Base-by-base conservation (phyloP, 2,888 invertebrate genomes). In the Neoascia interrupta region DNA sequence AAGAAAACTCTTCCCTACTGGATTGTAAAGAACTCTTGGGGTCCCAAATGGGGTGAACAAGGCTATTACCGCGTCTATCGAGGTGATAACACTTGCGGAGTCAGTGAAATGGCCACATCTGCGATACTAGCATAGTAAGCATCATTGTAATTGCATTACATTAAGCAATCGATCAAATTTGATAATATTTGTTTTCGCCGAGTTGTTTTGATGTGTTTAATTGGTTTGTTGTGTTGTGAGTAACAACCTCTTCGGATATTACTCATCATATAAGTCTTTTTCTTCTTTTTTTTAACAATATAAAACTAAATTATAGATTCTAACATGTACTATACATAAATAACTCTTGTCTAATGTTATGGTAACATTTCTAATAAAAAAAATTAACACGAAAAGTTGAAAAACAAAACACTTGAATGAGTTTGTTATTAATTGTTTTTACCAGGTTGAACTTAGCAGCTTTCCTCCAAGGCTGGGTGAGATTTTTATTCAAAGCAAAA, bases 21-120 rank as follows among this genome's bases (percentile, higher is more conserved):
- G 98, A 94, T 94, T 76, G 91, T 98, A 23, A 98, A 98, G 91
- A 98, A 98, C 89, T 97, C 97, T 8, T 98, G 98, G 98, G 97
- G 98, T 53, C 87, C 90, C 28, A 89, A 89, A 18, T 98, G 97
- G 97, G 98, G 98, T 34, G 97, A 97, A 88, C 93, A 95, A 90
- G 98, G 98, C 1, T 98, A 98, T 88, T 98, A 97, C 88, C 91
- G 96, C 82, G 94, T 98, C 63, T 99, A 94, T 88, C 92, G 98
- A 69, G 99, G 99, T 8, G 97, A 95, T 86, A 97, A 98, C 68
- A 96, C 96, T 13, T 89, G 99, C 87, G 99, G 99, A 43, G 90
- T 99, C 76, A 96, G 97, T 88, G 91, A 92, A 86, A 96, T 96
- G 94, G 95, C 96, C 15, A 94, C 96, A 60, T 97, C 97, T 75